Evolutionary conservation across 2,888 invertebrate genomes (phyloP), one percentile per base, ranked within the genome.

Genomic region (Ariolimax columbianus): DNA sequence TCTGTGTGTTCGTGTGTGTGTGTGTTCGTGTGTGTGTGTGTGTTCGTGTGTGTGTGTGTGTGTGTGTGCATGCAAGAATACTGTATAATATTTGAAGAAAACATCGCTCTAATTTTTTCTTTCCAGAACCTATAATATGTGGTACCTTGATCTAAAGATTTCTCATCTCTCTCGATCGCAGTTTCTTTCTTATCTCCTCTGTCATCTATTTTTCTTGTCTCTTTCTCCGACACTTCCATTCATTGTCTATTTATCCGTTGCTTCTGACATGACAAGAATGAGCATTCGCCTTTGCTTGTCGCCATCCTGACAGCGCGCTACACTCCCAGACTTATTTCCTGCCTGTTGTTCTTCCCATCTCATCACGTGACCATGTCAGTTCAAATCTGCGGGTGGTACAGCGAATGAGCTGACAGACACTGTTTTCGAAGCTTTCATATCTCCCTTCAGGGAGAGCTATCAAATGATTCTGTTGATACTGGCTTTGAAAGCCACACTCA

Each of bases 351-450:
- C 9, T 6, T n/a, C 0, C 14, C 55, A 33, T 30, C 33, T 77
- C 51, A 30, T 36, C 78, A 55, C 63, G 78, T 47, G 47, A 47
- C 47, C 7, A 47, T 47, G 47, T 47, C 47, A 47, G n/a, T 55
- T 55, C 7, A 14, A 78, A 40, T 40, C 78, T 63, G 59, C 36
- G n/a, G 59, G 78, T 7, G 36, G 38, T 78, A 0, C 78, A 1
- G 17, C 6, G 36, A 40, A 68, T 80, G 51, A 80, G 33, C 80
- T 81, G 81, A 51, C 81, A 81, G 51, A 17, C 55, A 26, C 70
- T 81, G 72, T 70, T 51, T 72, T 26, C 55, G 55, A 81, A 72
- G 81, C 36, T 70, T 55, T 70, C 81, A 81, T 70, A 33, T 33
- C 38, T 51, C 70, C 81, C 36, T 30, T 17, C 72, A 51, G 26